Conservation (phyloP, 2,113 vertebrate species). For the Erythrolamprus reginae region DNA sequence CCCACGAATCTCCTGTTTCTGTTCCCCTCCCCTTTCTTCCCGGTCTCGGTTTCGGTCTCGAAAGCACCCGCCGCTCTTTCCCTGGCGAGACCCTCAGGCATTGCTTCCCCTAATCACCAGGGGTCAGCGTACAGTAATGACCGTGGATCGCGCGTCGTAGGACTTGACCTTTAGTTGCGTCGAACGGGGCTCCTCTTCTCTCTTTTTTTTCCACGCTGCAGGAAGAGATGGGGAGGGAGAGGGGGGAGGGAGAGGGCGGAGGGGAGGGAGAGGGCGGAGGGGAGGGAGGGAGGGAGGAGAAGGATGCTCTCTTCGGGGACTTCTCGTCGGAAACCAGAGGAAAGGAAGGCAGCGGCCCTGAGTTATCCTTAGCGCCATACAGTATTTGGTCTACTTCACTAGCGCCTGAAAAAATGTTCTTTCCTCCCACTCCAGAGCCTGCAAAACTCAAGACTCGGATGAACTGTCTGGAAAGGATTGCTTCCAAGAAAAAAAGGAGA, state of each 20-base stretch:
- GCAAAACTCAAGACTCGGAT: constrained; percentile 38
- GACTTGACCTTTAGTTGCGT: constrained; percentile 73
- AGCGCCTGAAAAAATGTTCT: background rate
- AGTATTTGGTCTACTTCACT: constrained; percentile 32
- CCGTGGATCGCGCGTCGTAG: constrained; percentile 60
- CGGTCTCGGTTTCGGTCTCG: background rate
- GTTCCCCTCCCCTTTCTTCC: background rate
- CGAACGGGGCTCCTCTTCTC: constrained; percentile 58
- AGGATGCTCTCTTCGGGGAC: constrained; percentile 56
- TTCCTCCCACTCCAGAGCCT: constrained; percentile 1
- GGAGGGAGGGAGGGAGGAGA: constrained; percentile 27
- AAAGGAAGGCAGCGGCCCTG: constrained; percentile 46
- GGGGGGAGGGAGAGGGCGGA: constrained; percentile 32
- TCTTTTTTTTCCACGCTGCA: constrained; percentile 49
- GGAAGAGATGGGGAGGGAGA: constrained; percentile 36
- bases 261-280: constrained; percentile 3
- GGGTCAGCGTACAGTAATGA: constrained; percentile 65
- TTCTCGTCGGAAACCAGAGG: constrained; percentile 58
- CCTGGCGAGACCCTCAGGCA: constrained; percentile 52
- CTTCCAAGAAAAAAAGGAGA: background rate
- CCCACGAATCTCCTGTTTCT: constrained; percentile 18
- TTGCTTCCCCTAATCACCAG: constrained; percentile 55
- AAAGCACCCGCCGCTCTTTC: constrained; percentile 42
- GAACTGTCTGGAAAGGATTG: background rate
- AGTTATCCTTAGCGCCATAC: constrained; percentile 56